Percentiles rank a stretch among this genome's conserved stretches.
These are phyloP conservation scores for Idaea aversata DNA, from an alignment of 2,888 invertebrate species.

Conservation along the genomic window DNA sequence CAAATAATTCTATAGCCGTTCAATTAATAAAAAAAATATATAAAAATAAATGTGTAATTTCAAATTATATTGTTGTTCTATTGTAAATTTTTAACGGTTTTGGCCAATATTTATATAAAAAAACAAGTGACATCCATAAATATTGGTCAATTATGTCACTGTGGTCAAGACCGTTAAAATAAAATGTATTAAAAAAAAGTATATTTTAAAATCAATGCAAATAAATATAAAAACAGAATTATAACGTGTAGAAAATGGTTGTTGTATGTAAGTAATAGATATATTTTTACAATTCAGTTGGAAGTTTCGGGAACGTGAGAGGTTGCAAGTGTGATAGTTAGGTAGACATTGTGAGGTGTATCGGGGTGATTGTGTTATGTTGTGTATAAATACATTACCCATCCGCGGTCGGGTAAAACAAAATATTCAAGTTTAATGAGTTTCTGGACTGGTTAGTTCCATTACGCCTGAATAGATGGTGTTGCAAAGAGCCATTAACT, in stretches of 20 bases:
- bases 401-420: too few relatives aligned
- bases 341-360: background rate
- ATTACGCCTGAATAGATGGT: too few relatives aligned
- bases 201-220: slow-evolving; percentile 27
- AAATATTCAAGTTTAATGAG: too few relatives aligned
- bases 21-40: slow-evolving; percentile 13
- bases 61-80: slow-evolving; percentile 2
- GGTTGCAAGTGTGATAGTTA: slow-evolving; percentile 10
- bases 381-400: too few relatives aligned
- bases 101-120: background rate
- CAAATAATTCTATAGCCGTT: background rate
- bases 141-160: background rate
- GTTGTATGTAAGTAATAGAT: slow-evolving; percentile 53
- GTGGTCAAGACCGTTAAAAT: background rate
- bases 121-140: background rate
- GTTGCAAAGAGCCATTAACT: too few relatives aligned
- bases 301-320: slow-evolving; percentile 15
- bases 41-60: slow-evolving; percentile 21
- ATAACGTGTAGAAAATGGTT: slow-evolving; percentile 36
- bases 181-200: slow-evolving; percentile 14
- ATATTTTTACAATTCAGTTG: slow-evolving; percentile 64
- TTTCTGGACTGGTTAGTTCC: too few relatives aligned
- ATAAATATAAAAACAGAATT: slow-evolving; percentile 27
- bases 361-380: background rate
- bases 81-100: background rate